Base-by-base conservation (phyloP, 1,140 invertebrate genomes). In the Ephestia elutella region DNA sequence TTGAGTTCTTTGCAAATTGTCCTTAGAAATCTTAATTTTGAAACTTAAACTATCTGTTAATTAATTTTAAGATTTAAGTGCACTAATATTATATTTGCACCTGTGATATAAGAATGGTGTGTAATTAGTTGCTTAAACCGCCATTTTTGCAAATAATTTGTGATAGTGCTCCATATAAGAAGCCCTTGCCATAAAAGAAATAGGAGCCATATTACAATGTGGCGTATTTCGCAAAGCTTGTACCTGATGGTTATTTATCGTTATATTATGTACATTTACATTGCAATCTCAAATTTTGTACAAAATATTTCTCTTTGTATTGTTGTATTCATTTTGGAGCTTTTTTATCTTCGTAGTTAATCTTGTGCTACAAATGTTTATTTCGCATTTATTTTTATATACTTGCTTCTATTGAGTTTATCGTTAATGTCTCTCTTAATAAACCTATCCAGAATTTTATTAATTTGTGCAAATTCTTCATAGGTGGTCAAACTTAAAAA, bases 71-170 rank as follows among this genome's bases (percentile, higher is more conserved):
- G 20, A 20, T 50, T 55, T 56, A 63, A 59, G 63, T 68, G 65
- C 72, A 74, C 72, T 61, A 56, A 59, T 53, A 51, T 53, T 66
- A 63, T 59, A 56, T 25, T 61, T 56, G 75, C 73, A 73, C 75
- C 73, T 73, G 73, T 75, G 73, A 75, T 75, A 78, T 73, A 44
- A 57, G 51, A 66, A 65, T 64, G n/a, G 5, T 44, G 38, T 44
- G 38, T 44, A 15, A n/a, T n/a, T 44, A 44, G 38, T 15, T 44
- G n/a, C 38, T 44, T 15, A 3, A 15, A 15, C 13, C 7, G 38
- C 38, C 13, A 44, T 15, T 44, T 44, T 44, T 44, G 5, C 38
- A 3, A 44, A 44, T 44, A 13, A 35, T 9, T 5, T 35, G 32
- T 35, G 32, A 11, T 10, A 35, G 32, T 9, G n/a, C n/a, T n/a